Evolutionary conservation across 2,797 vertebrate genomes (phyloP).

Genomic region (Craterocephalus amniculus): DNA sequence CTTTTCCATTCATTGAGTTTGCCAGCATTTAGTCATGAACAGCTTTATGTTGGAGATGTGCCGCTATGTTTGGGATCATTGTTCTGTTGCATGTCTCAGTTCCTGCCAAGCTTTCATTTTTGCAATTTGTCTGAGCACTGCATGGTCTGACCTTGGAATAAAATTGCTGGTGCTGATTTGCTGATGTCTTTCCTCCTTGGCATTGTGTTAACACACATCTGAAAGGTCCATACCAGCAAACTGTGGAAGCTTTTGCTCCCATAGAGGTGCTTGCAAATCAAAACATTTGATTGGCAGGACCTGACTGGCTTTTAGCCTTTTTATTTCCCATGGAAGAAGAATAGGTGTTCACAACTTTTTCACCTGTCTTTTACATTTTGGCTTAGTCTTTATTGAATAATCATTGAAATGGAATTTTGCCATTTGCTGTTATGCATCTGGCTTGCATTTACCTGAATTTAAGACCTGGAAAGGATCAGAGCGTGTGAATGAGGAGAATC

Average conservation of each 20-base stretch:
- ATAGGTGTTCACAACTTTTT: background rate
- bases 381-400: background rate
- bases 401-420: too few species aligned
- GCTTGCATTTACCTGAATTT: background rate
- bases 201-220: too few species aligned
- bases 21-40: background rate
- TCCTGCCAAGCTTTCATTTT: too few species aligned
- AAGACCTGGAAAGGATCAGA: background rate
- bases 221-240: background rate
- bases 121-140: too few species aligned
- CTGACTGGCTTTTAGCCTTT: background rate
- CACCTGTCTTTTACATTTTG: background rate
- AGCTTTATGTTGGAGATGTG: too few species aligned
- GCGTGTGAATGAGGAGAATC: background rate
- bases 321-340: background rate
- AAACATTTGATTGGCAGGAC: background rate
- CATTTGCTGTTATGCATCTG: background rate
- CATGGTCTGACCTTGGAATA: too few species aligned
- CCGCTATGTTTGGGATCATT: too few species aligned
- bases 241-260: background rate
- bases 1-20: background rate
- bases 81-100: too few species aligned
- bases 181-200: too few species aligned
- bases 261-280: too few species aligned
- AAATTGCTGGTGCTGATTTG: too few species aligned